Percentiles rank a stretch among this genome's conserved stretches.
Evolutionary conservation across 2,888 invertebrate species (phyloP).

Genomic region (Caenorhabditis panamensis): DNA sequence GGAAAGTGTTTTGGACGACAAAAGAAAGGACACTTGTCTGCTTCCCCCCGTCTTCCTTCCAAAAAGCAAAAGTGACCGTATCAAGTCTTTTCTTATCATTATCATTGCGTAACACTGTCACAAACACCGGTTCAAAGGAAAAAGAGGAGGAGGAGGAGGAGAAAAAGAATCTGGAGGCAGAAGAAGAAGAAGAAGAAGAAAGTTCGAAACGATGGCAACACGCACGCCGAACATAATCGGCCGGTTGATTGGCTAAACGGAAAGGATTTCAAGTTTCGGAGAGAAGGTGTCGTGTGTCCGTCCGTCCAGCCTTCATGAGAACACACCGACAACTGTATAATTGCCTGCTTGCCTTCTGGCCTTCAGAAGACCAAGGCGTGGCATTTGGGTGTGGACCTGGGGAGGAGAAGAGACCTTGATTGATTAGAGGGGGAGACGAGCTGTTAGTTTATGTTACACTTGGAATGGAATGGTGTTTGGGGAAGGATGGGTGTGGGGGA

Average conservation of each 20-base stretch:
- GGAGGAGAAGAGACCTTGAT: conserved; percentile 24
- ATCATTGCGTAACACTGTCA: conserved; percentile 50
- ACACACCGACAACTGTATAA: conserved; percentile 24
- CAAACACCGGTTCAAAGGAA: conserved; percentile 45
- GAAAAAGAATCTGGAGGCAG: background rate
- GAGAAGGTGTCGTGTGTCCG: background rate
- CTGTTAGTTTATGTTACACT: conserved; percentile 18
- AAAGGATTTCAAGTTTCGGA: conserved; percentile 47
- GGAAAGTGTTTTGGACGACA: conserved; percentile 15
- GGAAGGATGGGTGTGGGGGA: background rate
- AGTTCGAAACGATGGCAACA: conserved; percentile 36
- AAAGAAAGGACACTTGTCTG: too few species aligned
- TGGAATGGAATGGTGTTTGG: background rate
- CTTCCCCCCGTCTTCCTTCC: too few species aligned
- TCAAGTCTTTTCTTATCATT: conserved; percentile 43
- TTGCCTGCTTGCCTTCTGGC: conserved; percentile 32
- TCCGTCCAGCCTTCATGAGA: background rate
- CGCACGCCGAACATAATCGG: conserved; percentile 45
- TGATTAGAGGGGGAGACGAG: conserved; percentile 22
- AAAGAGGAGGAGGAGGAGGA: conserved; percentile 4
- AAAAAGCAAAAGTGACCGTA: conserved; percentile 8
- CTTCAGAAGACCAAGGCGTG: conserved; percentile 36
- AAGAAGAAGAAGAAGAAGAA: conserved; percentile 4
- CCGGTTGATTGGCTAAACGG: conserved; percentile 58
- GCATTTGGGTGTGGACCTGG: background rate